These are phyloP conservation scores for Leptodirus hochenwartii DNA, from an alignment of 2,888 invertebrate genomes.

Conservation along the genomic window DNA sequence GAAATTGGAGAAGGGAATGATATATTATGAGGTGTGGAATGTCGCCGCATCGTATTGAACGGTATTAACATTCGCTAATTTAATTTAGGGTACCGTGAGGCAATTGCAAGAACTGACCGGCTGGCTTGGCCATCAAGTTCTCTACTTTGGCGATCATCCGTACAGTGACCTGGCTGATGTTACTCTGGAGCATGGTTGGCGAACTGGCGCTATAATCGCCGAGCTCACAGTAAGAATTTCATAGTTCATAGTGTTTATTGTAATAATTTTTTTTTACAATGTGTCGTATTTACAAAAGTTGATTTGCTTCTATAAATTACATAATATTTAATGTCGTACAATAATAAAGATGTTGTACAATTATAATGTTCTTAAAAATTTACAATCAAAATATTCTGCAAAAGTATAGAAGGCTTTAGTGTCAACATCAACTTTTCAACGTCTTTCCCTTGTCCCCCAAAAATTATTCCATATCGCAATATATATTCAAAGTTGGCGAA, in stretches of 20 bases:
- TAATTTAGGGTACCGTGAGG: slow-evolving; percentile 68
- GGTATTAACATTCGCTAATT: too few relatives aligned
- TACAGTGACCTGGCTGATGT: slow-evolving; percentile 95
- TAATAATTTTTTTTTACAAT: too few relatives aligned
- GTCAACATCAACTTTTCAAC: too few relatives aligned
- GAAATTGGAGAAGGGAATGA: slow-evolving; percentile 66
- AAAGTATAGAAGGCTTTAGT: too few relatives aligned
- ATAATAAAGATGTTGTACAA: neutral
- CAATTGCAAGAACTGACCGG: slow-evolving; percentile 83
- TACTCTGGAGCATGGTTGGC: slow-evolving; percentile 90
- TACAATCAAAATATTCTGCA: too few relatives aligned
- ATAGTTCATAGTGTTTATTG: too few relatives aligned
- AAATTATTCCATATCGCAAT: too few relatives aligned
- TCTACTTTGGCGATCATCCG: slow-evolving; percentile 97
- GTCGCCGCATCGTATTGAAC: too few relatives aligned
- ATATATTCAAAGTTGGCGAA: too few relatives aligned
- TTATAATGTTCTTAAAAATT: too few relatives aligned
- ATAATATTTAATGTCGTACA: neutral
- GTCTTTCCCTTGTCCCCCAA: too few relatives aligned
- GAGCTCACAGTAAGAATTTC: slow-evolving; percentile 64
- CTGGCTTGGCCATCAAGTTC: slow-evolving; percentile 80
- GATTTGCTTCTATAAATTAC: neutral
- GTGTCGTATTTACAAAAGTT: too few relatives aligned
- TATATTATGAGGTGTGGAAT: slow-evolving; percentile 78
- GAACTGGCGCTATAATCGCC: slow-evolving; percentile 92